A percentile compares a stretch with the other conserved stretches of the same genome.
phyloP scores from a whole-genome alignment of 2,113 vertebrate species.

The Cavia porcellus region DNA sequence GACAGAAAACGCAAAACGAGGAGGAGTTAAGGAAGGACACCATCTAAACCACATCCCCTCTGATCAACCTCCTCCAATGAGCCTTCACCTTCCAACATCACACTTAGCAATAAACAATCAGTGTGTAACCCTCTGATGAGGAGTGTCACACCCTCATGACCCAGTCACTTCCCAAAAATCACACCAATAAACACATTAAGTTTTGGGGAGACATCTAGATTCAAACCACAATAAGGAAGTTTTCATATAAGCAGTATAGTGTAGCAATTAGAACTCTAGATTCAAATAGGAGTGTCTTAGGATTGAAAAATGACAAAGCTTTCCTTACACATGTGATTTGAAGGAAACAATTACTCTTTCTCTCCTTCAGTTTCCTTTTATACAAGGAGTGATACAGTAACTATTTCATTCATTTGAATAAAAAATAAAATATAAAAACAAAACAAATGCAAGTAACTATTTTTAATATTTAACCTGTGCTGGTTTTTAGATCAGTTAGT shows the following conservation, averaged over 20 bases:
- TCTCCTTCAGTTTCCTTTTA: neutral
- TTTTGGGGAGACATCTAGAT: neutral
- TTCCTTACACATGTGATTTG: neutral
- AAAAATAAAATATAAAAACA: neutral
- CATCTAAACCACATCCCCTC: neutral
- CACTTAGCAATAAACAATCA: neutral
- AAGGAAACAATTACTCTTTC: neutral
- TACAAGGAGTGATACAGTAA: neutral
- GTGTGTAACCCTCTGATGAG: neutral
- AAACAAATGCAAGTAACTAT: neutral
- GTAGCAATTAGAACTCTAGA: neutral
- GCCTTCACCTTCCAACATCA: neutral
- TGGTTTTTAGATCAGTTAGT: neutral
- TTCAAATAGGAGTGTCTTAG: rapidly evolving
- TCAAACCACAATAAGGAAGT: neutral
- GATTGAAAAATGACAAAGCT: neutral
- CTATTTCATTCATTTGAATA: neutral
- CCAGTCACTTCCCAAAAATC: neutral
- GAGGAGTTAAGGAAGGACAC: neutral
- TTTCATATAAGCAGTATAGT: neutral
- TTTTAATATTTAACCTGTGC: neutral
- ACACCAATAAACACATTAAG: neutral
- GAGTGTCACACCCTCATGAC: neutral
- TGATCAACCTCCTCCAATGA: neutral
- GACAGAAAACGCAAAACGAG: neutral